Evolutionary conservation across 2,888 invertebrate genomes (phyloP).

Genomic region (Hecatera dysodea): DNA sequence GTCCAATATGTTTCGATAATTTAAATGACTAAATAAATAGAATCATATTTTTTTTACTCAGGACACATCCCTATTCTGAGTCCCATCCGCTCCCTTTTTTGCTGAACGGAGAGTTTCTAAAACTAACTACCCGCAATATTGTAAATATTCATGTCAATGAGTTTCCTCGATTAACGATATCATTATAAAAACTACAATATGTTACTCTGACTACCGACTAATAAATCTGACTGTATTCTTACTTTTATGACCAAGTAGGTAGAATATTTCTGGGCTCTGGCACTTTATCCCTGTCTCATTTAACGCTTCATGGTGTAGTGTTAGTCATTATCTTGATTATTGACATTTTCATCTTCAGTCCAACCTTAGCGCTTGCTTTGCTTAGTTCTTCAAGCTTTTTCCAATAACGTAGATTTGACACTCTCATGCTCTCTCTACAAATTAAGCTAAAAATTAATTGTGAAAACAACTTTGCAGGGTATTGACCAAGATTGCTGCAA

Average conservation of each 20-base stretch:
- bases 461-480: neutral
- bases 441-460: neutral
- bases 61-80: too few species aligned
- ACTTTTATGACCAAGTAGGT: neutral
- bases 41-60: too few species aligned
- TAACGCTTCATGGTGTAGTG: neutral
- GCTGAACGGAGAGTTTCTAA: neutral
- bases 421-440: neutral
- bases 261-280: neutral
- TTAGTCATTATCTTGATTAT: neutral
- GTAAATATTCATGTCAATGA: neutral
- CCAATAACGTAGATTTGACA: neutral
- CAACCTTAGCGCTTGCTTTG: neutral
- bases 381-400: neutral
- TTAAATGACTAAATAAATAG: too few species aligned
- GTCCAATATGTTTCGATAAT: too few species aligned
- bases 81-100: neutral
- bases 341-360: neutral
- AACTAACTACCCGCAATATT: neutral
- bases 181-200: neutral
- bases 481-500: neutral
- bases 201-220: conserved; percentile 2
- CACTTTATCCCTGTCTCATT: neutral
- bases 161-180: neutral
- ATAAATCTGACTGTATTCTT: neutral